Base-by-base conservation (phyloP, 2,797 vertebrate species). In the Echeneis naucrates region DNA sequence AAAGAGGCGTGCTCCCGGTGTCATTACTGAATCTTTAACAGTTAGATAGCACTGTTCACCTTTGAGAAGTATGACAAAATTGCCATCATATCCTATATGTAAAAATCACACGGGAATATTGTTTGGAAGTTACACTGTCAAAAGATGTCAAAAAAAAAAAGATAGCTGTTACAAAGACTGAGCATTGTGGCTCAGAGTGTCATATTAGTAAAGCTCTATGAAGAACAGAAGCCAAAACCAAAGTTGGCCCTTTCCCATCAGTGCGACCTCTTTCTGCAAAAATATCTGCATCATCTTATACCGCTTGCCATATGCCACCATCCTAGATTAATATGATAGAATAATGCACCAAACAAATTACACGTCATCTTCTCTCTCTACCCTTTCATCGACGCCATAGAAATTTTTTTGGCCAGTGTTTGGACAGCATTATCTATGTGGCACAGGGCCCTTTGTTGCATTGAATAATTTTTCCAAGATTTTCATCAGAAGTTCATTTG, bases 341-440 rank as follows among this genome's bases (percentile, higher is more conserved):
- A 77, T 27, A 16, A 40, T 27, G 45, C 67, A 55, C 33, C 62
- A 24, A 74, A 81, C 44, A 84, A 80, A 88, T 88, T 81, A 79
- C 73, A 81, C 75, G 30, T 57, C 52, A 80, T 82, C 75, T 77
- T 88, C 47, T 67, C 44, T n/a, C n/a, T n/a, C n/a, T n/a, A 44
- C 16, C 40, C 17, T 7, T 19, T 44, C 40, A 44, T 8, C 6
- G 19, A 44, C 19, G 4, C 37, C 4, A 38, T 38, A 14, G 33
- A 14, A 30, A 4, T 13, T 38, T 14, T 14, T 38, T 14, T 38
- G 37, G 37, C n/a, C n/a, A n/a, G n/a, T 6, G 3, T 21, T 45
- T 9, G 17, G 5, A 12, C 11, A 12, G 10, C 9, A 24, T 24
- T 13, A 50, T 50, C 4, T 51, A 51, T 16, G 8, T 27, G 14